Percentiles rank a stretch among this genome's conserved stretches.
phyloP scores from a whole-genome alignment of 2,797 vertebrate species.

The Notolepis coatsorum region DNA sequence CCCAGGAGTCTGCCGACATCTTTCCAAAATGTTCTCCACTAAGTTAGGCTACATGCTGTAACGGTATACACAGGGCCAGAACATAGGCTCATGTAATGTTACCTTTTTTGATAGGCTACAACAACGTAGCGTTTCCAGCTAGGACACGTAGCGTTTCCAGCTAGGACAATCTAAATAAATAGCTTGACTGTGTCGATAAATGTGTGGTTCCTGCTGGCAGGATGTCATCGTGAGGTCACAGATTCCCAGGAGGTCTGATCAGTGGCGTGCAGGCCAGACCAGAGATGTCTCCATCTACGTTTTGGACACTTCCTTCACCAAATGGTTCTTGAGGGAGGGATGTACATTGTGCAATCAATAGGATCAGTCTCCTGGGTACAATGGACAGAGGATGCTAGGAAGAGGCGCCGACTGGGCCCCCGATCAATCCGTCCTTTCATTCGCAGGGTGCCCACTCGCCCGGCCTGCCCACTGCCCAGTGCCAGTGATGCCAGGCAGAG shows the following conservation, averaged over 20 bases:
- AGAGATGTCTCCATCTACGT: constrained; percentile 40
- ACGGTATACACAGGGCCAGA: too few relatives aligned
- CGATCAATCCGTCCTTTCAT: constrained; percentile 86
- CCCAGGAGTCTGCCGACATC: constrained; percentile 34
- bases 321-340: constrained; percentile 52
- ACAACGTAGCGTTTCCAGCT: too few relatives aligned
- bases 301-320: constrained; percentile 56
- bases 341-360: constrained; percentile 77
- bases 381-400: constrained; percentile 81
- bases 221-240: constrained; percentile 2
- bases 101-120: too few relatives aligned
- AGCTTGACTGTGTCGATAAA: too few relatives aligned
- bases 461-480: constrained; percentile 59
- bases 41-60: too few relatives aligned
- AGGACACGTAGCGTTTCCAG: too few relatives aligned
- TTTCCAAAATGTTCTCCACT: too few relatives aligned
- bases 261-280: too few relatives aligned
- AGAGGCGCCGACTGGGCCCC: constrained; percentile 73
- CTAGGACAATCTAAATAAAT: too few relatives aligned
- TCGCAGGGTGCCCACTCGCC: constrained; percentile 65
- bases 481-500: constrained; percentile 69
- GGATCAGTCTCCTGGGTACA: constrained; percentile 80
- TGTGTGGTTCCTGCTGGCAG: not conserved
- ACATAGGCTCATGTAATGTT: too few relatives aligned
- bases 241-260: too few relatives aligned